Conservation (phyloP, 2,113 vertebrate species). For the Vicugna pacos region DNA sequence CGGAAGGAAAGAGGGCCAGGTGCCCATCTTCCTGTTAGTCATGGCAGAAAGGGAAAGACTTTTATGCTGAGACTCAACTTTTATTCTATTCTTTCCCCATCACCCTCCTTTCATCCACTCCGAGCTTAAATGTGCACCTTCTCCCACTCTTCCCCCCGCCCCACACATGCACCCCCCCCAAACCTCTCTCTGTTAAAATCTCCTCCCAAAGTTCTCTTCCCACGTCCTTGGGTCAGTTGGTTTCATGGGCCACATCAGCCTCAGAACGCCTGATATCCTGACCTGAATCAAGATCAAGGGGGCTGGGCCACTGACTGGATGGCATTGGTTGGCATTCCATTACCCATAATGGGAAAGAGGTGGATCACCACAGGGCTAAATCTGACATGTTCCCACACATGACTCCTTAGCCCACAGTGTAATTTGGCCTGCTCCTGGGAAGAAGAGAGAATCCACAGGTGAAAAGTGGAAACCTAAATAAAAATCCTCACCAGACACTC, state of each 20-base stretch:
- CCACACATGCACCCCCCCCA: background rate
- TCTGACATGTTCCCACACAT: background rate
- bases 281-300: background rate
- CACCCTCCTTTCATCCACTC: background rate
- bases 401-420: background rate
- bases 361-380: background rate
- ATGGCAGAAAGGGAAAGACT: background rate
- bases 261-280: background rate
- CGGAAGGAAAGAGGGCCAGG: background rate
- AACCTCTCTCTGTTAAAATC: background rate
- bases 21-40: background rate
- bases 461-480: background rate
- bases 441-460: background rate
- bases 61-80: no score
- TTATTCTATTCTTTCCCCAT: background rate
- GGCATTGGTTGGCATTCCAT: background rate
- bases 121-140: background rate
- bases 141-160: rapidly evolving
- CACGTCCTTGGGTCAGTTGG: background rate
- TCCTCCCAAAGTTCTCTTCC: background rate
- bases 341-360: background rate
- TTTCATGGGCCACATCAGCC: background rate
- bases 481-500: background rate
- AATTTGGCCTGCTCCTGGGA: background rate
- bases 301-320: no score